A percentile compares a stretch with the other conserved stretches of the same genome.
Evolutionary conservation across 1,140 invertebrate species (phyloP).

Genomic region (Gryon sp.): DNA sequence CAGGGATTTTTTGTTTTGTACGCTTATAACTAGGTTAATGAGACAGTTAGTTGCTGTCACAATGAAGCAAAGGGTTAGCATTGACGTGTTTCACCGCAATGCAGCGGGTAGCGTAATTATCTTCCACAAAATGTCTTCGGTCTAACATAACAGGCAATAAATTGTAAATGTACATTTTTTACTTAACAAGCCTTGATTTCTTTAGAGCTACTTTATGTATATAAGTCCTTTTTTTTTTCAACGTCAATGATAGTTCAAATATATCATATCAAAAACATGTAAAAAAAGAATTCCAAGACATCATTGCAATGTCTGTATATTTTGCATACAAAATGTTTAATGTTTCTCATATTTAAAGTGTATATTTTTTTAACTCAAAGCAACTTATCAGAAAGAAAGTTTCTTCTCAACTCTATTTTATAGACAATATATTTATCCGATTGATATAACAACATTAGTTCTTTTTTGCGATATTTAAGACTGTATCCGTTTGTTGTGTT

Average conservation of each 20-base stretch:
- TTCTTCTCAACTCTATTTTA: too few relatives aligned
- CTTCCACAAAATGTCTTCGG: neutral
- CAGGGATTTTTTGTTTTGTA: constrained; percentile 40
- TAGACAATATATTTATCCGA: too few relatives aligned
- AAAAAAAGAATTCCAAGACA: too few relatives aligned
- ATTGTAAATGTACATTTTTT: too few relatives aligned
- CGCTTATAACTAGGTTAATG: constrained; percentile 6
- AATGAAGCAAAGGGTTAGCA: neutral
- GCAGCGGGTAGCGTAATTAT: constrained; percentile 1
- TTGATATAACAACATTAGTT: constrained; percentile 1
- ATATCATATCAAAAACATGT: too few relatives aligned
- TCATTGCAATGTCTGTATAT: constrained; percentile 39
- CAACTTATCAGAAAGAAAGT: constrained; percentile 57
- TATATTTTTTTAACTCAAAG: constrained; percentile 69
- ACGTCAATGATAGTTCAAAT: too few relatives aligned
- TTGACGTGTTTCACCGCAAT: neutral
- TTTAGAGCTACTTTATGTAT: too few relatives aligned
- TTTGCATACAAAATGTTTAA: too few relatives aligned
- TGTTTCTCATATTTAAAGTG: too few relatives aligned
- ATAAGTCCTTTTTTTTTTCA: too few relatives aligned
- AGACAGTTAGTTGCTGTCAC: neutral
- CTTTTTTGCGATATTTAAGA: constrained; percentile 30
- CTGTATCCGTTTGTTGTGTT: constrained; percentile 28
- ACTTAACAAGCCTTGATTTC: too few relatives aligned
- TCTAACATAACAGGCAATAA: neutral